Evolutionary conservation across 2,888 invertebrate genomes (phyloP), one percentile per base, ranked within the genome.

Genomic region (Epistrophe grossulariae): DNA sequence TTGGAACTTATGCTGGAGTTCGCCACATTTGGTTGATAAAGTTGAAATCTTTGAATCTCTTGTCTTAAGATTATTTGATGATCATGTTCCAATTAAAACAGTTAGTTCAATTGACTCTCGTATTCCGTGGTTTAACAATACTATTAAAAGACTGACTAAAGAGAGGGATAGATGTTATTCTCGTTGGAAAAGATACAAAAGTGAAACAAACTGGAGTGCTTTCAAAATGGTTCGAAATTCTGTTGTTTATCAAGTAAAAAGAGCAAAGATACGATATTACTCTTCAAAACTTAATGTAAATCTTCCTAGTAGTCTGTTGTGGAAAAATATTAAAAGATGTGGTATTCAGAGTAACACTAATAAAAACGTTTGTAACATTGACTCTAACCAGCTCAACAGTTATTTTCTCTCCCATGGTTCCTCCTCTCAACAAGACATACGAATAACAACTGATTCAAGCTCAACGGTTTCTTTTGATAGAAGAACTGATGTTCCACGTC

Each of bases 161-260:
- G n/a, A 57, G 35, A 57, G 57, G n/a, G 57, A 55, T 55, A 55
- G 13, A 57, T 57, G 6, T 66, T 48, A 66, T 66, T 31, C 24
- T 11, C 24, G 66, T 24, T 48, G 64, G 45, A 64, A 64, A 15
- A 64, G 43, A 24, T 9, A 43, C 15, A 62, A 15, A 1, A 43
- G 43, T 50, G 50, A 50, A 50, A 50, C 17, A 0, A 50, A 50
- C 19, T 50, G 17, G 52, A 15, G 2, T 9, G 13, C 8, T 28
- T 55, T 55, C 15, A 28, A 28, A 28, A 15, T 2, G 6, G 13
- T 13, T 13, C 28, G 52, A 55, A 55, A 55, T 15, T 55, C 24
- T 55, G 52, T 40, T 0, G 43, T 24, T 43, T 24, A 24, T 40
- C 62, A 31, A 60, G 60, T 38, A 0, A 35, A 17, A 17, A 38